Base-by-base conservation (phyloP, 2,888 invertebrate species). In the Pedicia rivosa region DNA sequence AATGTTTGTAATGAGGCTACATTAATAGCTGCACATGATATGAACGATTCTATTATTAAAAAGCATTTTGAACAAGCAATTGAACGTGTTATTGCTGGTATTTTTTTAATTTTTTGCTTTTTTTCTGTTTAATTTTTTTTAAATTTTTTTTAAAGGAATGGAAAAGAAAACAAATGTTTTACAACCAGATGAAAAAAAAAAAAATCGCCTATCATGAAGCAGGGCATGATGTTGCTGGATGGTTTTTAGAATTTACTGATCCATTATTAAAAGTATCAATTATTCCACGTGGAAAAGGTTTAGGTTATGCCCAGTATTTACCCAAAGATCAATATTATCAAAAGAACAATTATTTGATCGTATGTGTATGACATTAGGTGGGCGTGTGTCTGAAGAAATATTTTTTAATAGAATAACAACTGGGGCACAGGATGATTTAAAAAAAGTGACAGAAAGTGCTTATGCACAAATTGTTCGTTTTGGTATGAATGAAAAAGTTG, bases 1-100 rank as follows among this genome's bases (percentile, higher is more conserved):
- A 99, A 98, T 59, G 95, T 99, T 6, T 98, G 97, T 61, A 99
- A 99, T 57, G 98, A 99, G 65, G 98, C 98, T 4, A 98, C 98
- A 2, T 64, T 99, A 34, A 97, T 99, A 47, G 98, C 98, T 1
- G 98, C 98, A 2, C 70, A 97, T 46, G 95, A 97, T 55, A 65
- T 86, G 40, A 78, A 80, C 46, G 68, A 73, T 15, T 68, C 74
- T 34, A 95, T 99, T 48, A 68, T 64, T 6, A 65, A 83, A 66
- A 88, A 86, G 51, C 84, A 97, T 65, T 99, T 99, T 55, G 98
- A 99, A 56, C 87, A 90, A 57, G 98, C 98, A 3, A 97, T 97
- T 47, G 98, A 98, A 55, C 72, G 98, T 54, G 97, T 98, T 1
- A 87, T 98, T 2, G 97, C 94, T 24, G 62, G 95, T 31, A n/a